phyloP scores from a whole-genome alignment of 2,113 vertebrate species.

The Rafetus swinhoei region DNA sequence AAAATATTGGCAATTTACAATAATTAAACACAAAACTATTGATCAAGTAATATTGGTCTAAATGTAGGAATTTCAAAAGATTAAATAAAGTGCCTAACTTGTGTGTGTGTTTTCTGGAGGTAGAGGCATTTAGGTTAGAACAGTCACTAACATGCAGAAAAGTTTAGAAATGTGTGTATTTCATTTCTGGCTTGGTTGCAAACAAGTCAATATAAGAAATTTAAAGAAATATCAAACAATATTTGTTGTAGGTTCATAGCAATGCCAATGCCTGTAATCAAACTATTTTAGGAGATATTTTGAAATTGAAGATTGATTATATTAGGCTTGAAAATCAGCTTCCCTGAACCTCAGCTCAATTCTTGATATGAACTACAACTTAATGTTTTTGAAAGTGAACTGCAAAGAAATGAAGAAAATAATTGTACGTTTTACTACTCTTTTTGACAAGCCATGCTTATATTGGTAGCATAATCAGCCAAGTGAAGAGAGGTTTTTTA shows the following conservation, averaged over 20 bases:
- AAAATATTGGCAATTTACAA: background rate
- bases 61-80: background rate
- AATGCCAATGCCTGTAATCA: background rate
- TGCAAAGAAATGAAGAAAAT: background rate
- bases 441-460: background rate
- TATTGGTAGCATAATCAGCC: background rate
- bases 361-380: background rate
- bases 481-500: rapidly evolving
- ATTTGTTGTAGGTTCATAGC: background rate
- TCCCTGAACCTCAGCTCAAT: background rate
- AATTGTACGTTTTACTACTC: background rate
- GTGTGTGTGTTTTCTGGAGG: background rate
- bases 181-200: background rate
- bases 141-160: background rate
- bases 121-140: background rate
- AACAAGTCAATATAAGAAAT: rapidly evolving
- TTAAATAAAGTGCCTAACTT: background rate
- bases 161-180: background rate
- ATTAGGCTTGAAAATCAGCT: background rate
- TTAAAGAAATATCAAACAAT: background rate
- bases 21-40: background rate
- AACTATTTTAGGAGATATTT: background rate
- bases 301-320: background rate
- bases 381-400: background rate
- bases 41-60: background rate